phyloP scores from a whole-genome alignment of 2,888 invertebrate species.

The Drosophila maculinotata region DNA sequence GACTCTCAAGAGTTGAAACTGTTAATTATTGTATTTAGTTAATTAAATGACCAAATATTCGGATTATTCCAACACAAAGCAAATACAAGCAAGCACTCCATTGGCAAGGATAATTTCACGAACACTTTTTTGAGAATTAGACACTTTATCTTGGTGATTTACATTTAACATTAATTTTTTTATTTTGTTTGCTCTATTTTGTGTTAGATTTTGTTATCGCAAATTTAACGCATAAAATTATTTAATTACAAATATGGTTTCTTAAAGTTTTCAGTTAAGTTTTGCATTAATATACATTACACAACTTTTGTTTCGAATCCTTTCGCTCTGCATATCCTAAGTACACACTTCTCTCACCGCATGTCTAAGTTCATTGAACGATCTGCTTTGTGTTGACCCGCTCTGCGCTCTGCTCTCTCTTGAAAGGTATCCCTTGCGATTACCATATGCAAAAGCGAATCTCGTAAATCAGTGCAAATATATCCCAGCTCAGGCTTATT shows the following conservation, averaged over 20 bases:
- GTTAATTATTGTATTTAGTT: background rate
- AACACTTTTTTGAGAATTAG: too few species aligned
- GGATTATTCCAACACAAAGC: too few species aligned
- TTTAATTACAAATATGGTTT: too few species aligned
- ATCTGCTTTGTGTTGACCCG: conserved; percentile 6
- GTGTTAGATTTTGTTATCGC: too few species aligned
- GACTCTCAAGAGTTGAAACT: background rate
- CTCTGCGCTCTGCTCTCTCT: background rate
- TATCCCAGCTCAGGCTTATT: conserved; percentile 82
- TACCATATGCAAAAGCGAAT: conserved; percentile 80
- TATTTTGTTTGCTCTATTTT: too few species aligned
- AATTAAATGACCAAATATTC: background rate
- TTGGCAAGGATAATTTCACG: too few species aligned
- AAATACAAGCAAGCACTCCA: too few species aligned
- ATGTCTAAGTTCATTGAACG: conserved; percentile 69
- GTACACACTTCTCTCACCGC: background rate
- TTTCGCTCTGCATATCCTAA: background rate
- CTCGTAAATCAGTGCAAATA: conserved; percentile 81
- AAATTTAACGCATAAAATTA: too few species aligned
- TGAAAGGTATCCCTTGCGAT: conserved; percentile 60
- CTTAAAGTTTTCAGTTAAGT: background rate
- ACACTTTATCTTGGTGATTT: too few species aligned
- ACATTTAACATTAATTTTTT: too few species aligned
- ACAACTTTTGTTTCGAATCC: background rate
- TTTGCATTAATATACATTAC: background rate